phyloP scores from a whole-genome alignment of 92 coral and sea anemone species.

The Montipora capitata region DNA sequence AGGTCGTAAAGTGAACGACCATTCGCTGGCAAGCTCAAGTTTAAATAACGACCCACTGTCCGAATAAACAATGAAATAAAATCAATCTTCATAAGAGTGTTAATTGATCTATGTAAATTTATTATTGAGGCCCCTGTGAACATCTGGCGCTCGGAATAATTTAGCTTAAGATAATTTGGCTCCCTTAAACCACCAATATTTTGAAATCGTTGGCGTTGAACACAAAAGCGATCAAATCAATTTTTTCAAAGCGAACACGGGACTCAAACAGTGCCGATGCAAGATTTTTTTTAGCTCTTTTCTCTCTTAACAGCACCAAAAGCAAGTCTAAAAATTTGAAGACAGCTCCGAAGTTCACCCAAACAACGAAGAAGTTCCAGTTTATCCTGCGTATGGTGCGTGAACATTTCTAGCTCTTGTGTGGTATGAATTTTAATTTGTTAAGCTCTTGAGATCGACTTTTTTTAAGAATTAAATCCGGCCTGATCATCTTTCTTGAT shows the following conservation, averaged over 20 bases:
- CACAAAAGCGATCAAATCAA: neutral
- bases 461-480: neutral
- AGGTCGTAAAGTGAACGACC: neutral
- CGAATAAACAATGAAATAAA: constrained; percentile 51
- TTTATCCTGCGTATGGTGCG: constrained; percentile 21
- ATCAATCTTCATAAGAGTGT: constrained; percentile 56
- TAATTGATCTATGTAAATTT: constrained; percentile 69
- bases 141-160: constrained; percentile 50
- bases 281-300: neutral
- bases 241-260: neutral
- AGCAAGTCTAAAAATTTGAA: neutral
- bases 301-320: neutral
- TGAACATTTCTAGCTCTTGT: constrained; percentile 24
- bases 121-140: neutral
- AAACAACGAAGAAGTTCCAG: neutral
- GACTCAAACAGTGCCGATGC: neutral
- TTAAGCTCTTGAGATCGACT: neutral
- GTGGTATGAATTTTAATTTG: neutral
- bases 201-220: neutral
- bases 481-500: neutral
- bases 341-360: neutral
- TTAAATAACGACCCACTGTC: constrained; percentile 7
- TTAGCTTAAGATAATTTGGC: constrained; percentile 9
- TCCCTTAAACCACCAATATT: constrained; percentile 7
- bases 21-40: constrained; percentile 20